Conservation (phyloP, 92 coral and sea anemone species). For the Phenganax subtilis region DNA sequence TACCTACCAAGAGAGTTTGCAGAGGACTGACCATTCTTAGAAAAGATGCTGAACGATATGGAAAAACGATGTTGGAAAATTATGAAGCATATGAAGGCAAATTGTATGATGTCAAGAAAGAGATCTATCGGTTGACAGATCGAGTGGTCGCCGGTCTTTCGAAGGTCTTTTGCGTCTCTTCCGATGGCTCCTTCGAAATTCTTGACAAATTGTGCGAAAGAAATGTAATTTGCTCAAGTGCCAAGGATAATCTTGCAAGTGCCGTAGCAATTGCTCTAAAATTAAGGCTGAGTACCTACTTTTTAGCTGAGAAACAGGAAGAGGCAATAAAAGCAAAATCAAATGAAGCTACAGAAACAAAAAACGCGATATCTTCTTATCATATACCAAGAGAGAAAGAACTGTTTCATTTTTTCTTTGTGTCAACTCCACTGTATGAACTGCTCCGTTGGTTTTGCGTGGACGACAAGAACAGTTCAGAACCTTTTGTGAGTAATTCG, state of each 20-base stretch:
- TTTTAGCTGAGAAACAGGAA: constrained; percentile 20
- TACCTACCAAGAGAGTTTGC: constrained; percentile 2
- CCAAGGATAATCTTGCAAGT: constrained; percentile 29
- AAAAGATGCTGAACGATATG: constrained; percentile 14
- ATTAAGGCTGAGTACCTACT: constrained; percentile 16
- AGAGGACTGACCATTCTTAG: constrained; percentile 8
- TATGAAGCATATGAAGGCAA: constrained; percentile 15
- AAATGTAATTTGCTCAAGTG: neutral
- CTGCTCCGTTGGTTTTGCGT: neutral
- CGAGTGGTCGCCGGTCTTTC: constrained; percentile 23
- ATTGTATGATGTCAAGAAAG: constrained; percentile 32
- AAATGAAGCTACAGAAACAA: neutral
- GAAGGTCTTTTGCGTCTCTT: neutral
- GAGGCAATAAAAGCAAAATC: constrained; percentile 7
- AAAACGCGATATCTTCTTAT: neutral
- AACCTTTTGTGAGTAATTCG: neutral
- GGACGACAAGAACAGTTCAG: neutral
- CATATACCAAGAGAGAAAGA: constrained; percentile 20
- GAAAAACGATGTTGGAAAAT: constrained; percentile 3
- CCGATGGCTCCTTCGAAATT: constrained; percentile 5
- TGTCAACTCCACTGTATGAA: constrained; percentile 31
- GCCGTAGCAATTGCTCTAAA: constrained; percentile 26
- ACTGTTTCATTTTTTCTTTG: constrained; percentile 32
- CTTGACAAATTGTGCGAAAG: constrained; percentile 20
- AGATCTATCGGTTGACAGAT: constrained; percentile 30